Conservation (phyloP, 2,797 vertebrate genomes). For the Carapus acus region DNA sequence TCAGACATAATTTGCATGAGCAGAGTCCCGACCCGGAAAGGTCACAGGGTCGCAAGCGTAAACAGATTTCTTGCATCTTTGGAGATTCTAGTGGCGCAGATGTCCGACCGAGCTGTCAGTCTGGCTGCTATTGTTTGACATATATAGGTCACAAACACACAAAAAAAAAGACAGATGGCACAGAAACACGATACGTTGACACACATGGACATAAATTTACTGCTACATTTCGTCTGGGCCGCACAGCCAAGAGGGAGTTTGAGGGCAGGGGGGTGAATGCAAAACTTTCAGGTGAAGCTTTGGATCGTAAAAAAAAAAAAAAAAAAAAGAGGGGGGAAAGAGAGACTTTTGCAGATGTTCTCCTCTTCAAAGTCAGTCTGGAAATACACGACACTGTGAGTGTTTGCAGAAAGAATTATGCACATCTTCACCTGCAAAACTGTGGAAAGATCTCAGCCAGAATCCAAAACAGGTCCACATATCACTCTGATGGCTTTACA, state of each 20-base stretch:
- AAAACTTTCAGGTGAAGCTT: slow-evolving; percentile 5
- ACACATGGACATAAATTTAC: slow-evolving; percentile 8
- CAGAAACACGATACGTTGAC: not conserved
- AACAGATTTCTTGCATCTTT: not conserved
- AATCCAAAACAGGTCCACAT: too few relatives aligned
- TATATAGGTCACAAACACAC: not conserved
- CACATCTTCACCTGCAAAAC: not conserved
- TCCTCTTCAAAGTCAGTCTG: slow-evolving; percentile 6
- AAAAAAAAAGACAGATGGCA: not conserved
- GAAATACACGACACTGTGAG: slow-evolving; percentile 11
- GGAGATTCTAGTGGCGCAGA: not conserved
- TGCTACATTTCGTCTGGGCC: slow-evolving; percentile 2
- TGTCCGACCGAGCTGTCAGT: not conserved
- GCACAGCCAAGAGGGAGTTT: slow-evolving; percentile 3
- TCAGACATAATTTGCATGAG: not conserved
- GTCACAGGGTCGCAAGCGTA: not conserved
- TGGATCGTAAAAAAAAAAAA: slow-evolving; percentile 17
- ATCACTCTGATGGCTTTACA: too few relatives aligned
- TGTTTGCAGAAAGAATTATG: slow-evolving; percentile 3
- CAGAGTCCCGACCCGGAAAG: not conserved
- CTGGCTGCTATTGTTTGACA: not conserved
- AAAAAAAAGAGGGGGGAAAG: too few relatives aligned
- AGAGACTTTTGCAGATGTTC: slow-evolving; percentile 2
- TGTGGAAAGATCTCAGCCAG: not conserved
- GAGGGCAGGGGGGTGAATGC: slow-evolving; percentile 3